A percentile compares a stretch with the other conserved stretches of the same genome.
Evolutionary conservation across 2,888 invertebrate species (phyloP).

Genomic region (Rhogogaster chlorosoma): DNA sequence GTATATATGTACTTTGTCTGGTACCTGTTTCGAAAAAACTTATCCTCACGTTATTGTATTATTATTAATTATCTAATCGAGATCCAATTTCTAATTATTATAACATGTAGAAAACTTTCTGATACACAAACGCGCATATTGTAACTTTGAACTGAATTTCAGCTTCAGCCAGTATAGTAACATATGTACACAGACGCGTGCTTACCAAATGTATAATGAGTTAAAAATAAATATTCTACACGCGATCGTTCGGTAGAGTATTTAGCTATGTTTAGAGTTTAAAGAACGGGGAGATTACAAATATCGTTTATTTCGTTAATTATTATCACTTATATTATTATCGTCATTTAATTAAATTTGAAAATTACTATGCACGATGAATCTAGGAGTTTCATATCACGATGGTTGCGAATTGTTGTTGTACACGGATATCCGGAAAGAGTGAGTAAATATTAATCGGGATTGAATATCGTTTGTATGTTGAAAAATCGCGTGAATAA

Average conservation of each 20-base stretch:
- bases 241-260: background rate
- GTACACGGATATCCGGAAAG: conserved; percentile 68
- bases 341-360: background rate
- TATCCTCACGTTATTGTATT: background rate
- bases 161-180: background rate
- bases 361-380: conserved; percentile 67
- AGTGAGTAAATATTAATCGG: conserved; percentile 62
- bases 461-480: background rate
- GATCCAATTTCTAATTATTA: background rate
- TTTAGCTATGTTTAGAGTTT: conserved; percentile 7
- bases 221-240: conserved; percentile 40
- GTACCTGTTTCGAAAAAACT: background rate
- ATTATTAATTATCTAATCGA: background rate
- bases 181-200: background rate
- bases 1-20: background rate
- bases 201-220: conserved; percentile 20
- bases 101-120: background rate
- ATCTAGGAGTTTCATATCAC: conserved; percentile 66
- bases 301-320: conserved; percentile 5
- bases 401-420: conserved; percentile 72
- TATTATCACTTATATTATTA: background rate
- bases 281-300: background rate
- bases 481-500: background rate
- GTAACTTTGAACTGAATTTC: background rate
- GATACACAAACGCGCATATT: background rate